phyloP scores from a whole-genome alignment of 2,113 vertebrate genomes.

The Pseudorasbora parva region DNA sequence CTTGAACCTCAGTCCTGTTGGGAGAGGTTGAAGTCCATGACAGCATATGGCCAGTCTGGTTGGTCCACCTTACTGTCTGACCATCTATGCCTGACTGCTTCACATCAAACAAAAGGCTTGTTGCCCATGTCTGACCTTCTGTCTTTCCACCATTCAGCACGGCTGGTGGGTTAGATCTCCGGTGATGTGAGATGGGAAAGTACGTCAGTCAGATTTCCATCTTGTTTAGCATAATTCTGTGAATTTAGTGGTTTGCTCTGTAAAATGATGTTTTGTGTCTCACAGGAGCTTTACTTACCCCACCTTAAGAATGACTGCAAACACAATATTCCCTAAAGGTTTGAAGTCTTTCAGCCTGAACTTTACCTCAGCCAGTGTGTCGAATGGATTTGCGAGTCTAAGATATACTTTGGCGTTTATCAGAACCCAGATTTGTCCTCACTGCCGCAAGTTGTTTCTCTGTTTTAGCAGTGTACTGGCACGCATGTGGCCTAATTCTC shows the following conservation, averaged over 20 bases:
- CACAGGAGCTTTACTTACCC: background rate
- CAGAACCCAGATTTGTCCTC: background rate
- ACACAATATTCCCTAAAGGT: background rate
- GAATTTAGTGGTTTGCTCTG: background rate
- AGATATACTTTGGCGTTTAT: background rate
- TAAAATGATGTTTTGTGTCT: background rate
- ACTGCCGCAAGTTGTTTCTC: background rate
- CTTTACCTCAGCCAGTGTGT: background rate
- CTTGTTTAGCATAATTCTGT: constrained; percentile 14
- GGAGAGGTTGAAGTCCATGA: constrained; percentile 58
- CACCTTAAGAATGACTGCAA: background rate
- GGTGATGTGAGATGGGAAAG: constrained; percentile 2
- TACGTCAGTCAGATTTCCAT: constrained; percentile 39
- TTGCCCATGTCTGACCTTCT: constrained; percentile 59
- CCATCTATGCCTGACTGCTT: constrained; percentile 69
- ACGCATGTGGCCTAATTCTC: constrained; percentile 19
- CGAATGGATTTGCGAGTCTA: background rate
- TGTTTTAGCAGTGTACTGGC: background rate
- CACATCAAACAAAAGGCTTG: constrained; percentile 60
- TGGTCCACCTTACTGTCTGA: constrained; percentile 73
- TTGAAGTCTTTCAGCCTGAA: constrained; percentile 10
- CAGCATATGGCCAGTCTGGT: constrained; percentile 76
- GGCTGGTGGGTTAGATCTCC: constrained; percentile 21
- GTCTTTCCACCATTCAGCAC: constrained; percentile 51
- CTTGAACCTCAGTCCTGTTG: constrained; percentile 65